phyloP scores from a whole-genome alignment of 2,113 vertebrate species.

The Speoplatyrhinus poulsoni region DNA sequence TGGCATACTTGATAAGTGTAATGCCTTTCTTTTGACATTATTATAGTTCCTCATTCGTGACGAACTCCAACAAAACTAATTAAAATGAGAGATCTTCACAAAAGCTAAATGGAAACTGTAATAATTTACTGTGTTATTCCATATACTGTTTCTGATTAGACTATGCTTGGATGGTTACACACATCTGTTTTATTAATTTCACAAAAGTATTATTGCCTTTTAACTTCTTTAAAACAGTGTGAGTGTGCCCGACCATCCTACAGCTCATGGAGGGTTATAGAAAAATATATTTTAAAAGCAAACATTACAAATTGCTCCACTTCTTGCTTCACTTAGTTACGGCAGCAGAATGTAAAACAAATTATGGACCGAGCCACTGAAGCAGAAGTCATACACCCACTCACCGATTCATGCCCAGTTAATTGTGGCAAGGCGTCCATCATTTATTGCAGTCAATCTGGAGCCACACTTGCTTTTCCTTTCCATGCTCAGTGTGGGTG shows the following conservation, averaged over 20 bases:
- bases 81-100: slow-evolving; percentile 46
- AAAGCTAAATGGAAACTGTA: slow-evolving; percentile 43
- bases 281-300: slow-evolving; percentile 46
- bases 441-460: slow-evolving; percentile 10
- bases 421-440: slow-evolving; percentile 18
- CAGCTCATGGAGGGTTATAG: slow-evolving; percentile 3
- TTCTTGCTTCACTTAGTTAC: slow-evolving; percentile 34
- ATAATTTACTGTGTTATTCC: slow-evolving; percentile 40
- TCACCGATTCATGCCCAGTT: slow-evolving; percentile 9
- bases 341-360: slow-evolving; percentile 38
- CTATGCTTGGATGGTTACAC: slow-evolving; percentile 35
- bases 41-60: slow-evolving; percentile 28
- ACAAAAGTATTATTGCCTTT: slow-evolving; percentile 31
- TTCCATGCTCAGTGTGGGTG: not conserved
- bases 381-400: slow-evolving; percentile 13
- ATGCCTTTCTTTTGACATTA: slow-evolving; percentile 30
- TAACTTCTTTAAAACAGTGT: slow-evolving; percentile 37
- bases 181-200: slow-evolving; percentile 42
- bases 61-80: slow-evolving; percentile 43
- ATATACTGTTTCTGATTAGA: slow-evolving; percentile 53
- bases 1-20: not conserved
- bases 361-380: slow-evolving; percentile 11
- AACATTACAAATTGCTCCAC: slow-evolving; percentile 38
- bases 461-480: not conserved
- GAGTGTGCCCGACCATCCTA: slow-evolving; percentile 22